Conservation (phyloP, 2,113 vertebrate species). For the Cromileptes altivelis region DNA sequence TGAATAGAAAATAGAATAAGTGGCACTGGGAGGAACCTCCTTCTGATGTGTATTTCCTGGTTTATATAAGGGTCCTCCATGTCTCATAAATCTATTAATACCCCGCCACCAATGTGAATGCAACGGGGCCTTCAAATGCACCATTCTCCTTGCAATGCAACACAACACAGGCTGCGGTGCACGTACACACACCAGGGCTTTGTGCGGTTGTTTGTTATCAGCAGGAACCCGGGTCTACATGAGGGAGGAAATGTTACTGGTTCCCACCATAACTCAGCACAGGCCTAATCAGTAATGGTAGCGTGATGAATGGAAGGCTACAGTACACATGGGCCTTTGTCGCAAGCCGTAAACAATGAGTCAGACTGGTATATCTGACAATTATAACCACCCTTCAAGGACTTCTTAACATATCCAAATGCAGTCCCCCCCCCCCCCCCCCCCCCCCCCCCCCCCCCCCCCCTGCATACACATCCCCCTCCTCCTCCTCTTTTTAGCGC, state of each 20-base stretch:
- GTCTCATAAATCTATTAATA: conserved; percentile 77
- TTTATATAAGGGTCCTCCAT: conserved; percentile 67
- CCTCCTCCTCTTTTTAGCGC: conserved; percentile 39
- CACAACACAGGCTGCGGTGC: conserved; percentile 24
- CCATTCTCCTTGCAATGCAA: conserved; percentile 21
- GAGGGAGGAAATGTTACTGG: conserved; percentile 76
- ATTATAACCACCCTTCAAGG: conserved; percentile 68
- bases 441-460: neutral
- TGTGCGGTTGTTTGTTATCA: conserved; percentile 75
- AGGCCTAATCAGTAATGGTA: conserved; percentile 67
- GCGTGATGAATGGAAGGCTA: conserved; percentile 74
- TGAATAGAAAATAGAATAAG: conserved; percentile 54
- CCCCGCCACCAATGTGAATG: conserved; percentile 19
- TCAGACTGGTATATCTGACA: conserved; percentile 66
- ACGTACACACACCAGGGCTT: conserved; percentile 61
- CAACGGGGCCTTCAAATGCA: conserved; percentile 40
- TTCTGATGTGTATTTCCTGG: conserved; percentile 69
- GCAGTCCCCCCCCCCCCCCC: neutral
- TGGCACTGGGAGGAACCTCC: conserved; percentile 53
- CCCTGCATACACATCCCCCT: conserved; percentile 30
- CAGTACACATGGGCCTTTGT: conserved; percentile 52
- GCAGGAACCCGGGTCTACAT: conserved; percentile 74
- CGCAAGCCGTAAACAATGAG: conserved; percentile 69
- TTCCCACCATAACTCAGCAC: conserved; percentile 81
- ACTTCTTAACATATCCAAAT: conserved; percentile 63